These are phyloP conservation scores for Achlya flavicornis DNA, from an alignment of 2,888 invertebrate genomes.

Conservation along the genomic window DNA sequence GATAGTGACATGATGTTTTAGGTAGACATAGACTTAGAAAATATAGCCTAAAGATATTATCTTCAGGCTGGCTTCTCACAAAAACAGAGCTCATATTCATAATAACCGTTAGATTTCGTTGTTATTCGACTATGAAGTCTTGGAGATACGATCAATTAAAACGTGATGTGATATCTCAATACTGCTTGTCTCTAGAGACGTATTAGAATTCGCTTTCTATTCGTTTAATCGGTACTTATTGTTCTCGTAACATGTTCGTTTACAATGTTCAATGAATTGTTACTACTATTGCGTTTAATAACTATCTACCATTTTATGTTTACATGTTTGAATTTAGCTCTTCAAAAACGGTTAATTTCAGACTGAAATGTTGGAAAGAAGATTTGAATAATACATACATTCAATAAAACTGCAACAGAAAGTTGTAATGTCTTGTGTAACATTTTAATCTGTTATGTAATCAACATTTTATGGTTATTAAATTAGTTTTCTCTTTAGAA, in stretches of 20 bases:
- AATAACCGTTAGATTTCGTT: slow-evolving; percentile 34
- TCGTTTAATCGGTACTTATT: slow-evolving; percentile 11
- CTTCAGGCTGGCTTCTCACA: not conserved
- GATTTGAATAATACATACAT: no score
- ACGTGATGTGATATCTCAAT: slow-evolving; percentile 6
- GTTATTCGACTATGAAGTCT: slow-evolving; percentile 25
- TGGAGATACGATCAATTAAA: not conserved
- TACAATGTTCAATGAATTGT: not conserved
- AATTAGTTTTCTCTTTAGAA: not conserved
- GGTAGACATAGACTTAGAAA: no score
- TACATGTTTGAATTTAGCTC: no score
- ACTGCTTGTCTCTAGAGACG: not conserved
- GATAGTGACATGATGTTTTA: no score
- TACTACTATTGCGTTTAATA: not conserved
- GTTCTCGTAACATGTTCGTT: slow-evolving; percentile 10
- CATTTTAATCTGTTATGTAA: not conserved
- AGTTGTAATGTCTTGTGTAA: not conserved
- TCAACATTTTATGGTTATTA: not conserved
- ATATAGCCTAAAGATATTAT: no score
- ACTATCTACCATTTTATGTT: not conserved
- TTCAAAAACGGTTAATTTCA: no score
- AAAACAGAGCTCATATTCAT: slow-evolving; percentile 17
- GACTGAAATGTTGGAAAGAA: no score
- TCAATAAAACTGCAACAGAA: not conserved
- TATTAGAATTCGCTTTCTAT: slow-evolving; percentile 12